Base-by-base conservation (phyloP, 2,113 vertebrate genomes). In the Bambusicola thoracicus region DNA sequence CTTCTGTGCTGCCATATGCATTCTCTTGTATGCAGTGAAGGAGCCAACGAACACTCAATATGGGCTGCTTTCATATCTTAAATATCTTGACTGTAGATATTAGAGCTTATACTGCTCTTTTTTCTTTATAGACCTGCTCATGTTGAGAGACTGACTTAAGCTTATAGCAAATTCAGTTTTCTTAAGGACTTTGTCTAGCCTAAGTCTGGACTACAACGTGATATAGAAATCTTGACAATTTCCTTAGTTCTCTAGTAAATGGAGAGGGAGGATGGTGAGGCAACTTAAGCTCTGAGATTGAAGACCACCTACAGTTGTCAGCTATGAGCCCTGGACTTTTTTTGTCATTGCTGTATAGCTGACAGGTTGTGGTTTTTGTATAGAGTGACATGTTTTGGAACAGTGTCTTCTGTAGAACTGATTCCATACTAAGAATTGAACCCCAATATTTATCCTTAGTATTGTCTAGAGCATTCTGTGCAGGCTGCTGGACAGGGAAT, bases 1-100 rank as follows among this genome's bases (percentile, higher is more conserved):
- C 77, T 94, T 73, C 92, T 92, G n/a, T 89, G 76, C 68, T 94
- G 68, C 87, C 36, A 8, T 85, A 38, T 85, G 70, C 81, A 55
- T 89, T 44, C 40, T 67, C 48, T 89, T 36, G 24, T 30, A 7
- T 44, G 21, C 53, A 58, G 40, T 24, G 59, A 73, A 69, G 65
- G 56, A 90, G 70, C 49, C 58, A 87, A 49, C 49, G 38, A 69
- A 84, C 49, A 40, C 85, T 92, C 8, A 0, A 1, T 65, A 36
- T 2, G 32, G 85, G 51, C 85, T 92, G 80, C 79, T 91, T 40
- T 91, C 51, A 16, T 29, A 58, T 72, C 85, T 38, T 70, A 15
- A 63, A 49, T 61, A 43, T 91, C 36, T 67, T 72, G 25, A 65
- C 79, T 87, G 53, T 72, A 82, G 27, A 32, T 76, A 44, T 49